phyloP scores from a whole-genome alignment of 2,888 invertebrate species.

The Drosophila lacicola region DNA sequence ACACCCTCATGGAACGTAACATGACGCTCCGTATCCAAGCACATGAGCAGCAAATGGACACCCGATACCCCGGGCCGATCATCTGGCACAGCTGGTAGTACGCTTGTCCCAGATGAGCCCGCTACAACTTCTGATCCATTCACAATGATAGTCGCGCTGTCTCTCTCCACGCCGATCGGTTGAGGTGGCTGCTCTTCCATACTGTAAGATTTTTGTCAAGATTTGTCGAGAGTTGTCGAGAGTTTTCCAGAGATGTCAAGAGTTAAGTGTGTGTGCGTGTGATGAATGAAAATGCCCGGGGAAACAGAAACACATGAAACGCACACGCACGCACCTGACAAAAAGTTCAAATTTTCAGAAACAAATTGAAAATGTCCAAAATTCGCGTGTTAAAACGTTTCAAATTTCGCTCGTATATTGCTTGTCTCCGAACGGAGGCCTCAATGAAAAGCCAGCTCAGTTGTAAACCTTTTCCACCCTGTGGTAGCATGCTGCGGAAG shows the following conservation, averaged over 20 bases:
- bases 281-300: neutral
- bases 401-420: constrained; percentile 23
- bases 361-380: neutral
- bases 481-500: no score
- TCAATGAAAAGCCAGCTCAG: constrained; percentile 32
- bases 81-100: neutral
- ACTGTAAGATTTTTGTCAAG: neutral
- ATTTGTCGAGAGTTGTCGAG: neutral
- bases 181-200: constrained; percentile 33
- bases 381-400: constrained; percentile 1
- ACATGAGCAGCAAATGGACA: constrained; percentile 42
- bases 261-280: neutral
- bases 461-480: neutral
- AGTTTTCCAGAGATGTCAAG: neutral
- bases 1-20: constrained; percentile 58
- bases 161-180: constrained; percentile 1
- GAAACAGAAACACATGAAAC: neutral
- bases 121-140: neutral
- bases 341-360: neutral
- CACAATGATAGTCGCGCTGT: neutral
- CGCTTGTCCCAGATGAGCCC: neutral
- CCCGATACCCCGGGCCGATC: constrained; percentile 27
- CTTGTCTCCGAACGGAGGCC: neutral
- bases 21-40: constrained; percentile 14
- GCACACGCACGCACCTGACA: neutral